Evolutionary conservation across 2,888 invertebrate species (phyloP), one percentile per base, ranked within the genome.

Genomic region (Sussaba pulchella): DNA sequence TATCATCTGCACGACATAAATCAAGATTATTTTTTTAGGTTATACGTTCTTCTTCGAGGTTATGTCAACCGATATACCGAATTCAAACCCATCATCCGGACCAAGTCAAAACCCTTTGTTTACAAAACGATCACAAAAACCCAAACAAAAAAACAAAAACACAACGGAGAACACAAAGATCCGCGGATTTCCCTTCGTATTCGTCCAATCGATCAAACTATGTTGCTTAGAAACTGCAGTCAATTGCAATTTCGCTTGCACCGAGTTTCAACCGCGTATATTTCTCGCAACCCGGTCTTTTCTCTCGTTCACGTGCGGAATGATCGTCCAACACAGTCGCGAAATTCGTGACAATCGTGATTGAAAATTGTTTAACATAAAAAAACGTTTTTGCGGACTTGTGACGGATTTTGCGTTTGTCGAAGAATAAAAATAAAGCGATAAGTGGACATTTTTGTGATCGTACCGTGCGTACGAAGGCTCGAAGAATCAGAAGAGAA

Each of bases 1-100:
- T 90, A 95, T 93, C 94, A 95, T 95, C 94, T 94, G 92, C 52
- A 93, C 93, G 57, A 70, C 2, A 26, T 36, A 69, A 41, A 61
- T 10, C 19, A 36, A 31, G 10, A 59, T 54, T 1, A 17, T 47
- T 66, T n/a, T n/a, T 66, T 17, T 24, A 50, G 64, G 64, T 66
- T 66, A 36, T 66, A 17, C 12, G 10, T 14, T n/a, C 17, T 2
- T 0, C 52, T 24, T 77, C 41, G 61, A 80, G 80, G 71, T 75
- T 80, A 75, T n/a, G 10, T 21, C 9, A 0, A n/a, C 6, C 14
- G 43, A 70, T 36, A 70, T n/a, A 19, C 43, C 5, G 10, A 19
- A 26, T 10, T 21, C 19, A 31, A 31, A 57, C 36, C 31, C 21
- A 31, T 61, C 19, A 21, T 3, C 5, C 1, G 21, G 5, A 10